Base-by-base conservation (phyloP, 1,140 invertebrate species). In the Papilio polyxenes region DNA sequence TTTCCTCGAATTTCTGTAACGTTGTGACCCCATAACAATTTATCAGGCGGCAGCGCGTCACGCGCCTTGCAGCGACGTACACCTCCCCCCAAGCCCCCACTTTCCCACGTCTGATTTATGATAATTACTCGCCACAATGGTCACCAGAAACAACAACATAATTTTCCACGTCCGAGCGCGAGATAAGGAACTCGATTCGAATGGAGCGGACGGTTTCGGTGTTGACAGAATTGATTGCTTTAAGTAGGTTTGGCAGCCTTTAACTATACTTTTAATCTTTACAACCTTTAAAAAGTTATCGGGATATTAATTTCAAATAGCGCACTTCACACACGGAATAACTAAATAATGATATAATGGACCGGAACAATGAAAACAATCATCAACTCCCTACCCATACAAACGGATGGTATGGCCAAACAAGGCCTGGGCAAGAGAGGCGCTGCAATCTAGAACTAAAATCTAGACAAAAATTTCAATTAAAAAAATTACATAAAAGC, bases 41-140 rank as follows among this genome's bases (percentile, higher is more conserved):
- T 23, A 77, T 77, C 75, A 77, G 44, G 49, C n/a, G n/a, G 48
- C 48, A 37, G 20, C 75, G 49, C 49, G 75, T 77, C 75, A 77
- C 49, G 75, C 75, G 75, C 75, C 75, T 77, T 77, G 75, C 75
- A 56, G 75, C 49, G 75, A 77, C 48, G 75, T 77, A 10, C 75
- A 23, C 20, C n/a, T n/a, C 48, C 48, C 75, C 37, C 74, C 44
- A 6, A 6, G 10, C 48, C 44, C 75, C 49, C 75, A 72, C 65
- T 77, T 77, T 77, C 75, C 75, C 75, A 77, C 75, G 75, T 51
- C 75, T 77, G 75, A 77, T 77, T 77, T 77, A 77, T 77, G 75
- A 23, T 77, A 77, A 77, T 77, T 77, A 77, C 75, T 77, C 75
- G 44, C 75, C 48, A 77, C 75, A 77, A 77, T 77, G 75, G 75